These are phyloP conservation scores for Ctenopoma multispine DNA, from an alignment of 2,797 vertebrate species.

Conservation along the genomic window DNA sequence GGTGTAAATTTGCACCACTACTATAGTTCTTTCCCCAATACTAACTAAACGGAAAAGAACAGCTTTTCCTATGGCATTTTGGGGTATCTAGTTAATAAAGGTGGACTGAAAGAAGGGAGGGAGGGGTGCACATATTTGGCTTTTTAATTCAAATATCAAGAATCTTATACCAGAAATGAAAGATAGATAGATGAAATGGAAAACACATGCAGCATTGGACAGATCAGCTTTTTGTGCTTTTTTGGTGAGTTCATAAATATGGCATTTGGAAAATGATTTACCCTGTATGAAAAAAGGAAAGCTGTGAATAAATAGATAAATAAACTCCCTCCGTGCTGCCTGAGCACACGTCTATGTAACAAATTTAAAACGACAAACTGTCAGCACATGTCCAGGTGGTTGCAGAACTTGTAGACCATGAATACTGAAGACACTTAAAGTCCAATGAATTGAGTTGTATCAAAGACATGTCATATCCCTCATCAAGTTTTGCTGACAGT, in stretches of 20 bases:
- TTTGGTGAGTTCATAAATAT: conserved; percentile 26
- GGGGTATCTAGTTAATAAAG: too few species aligned
- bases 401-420: conserved; percentile 50
- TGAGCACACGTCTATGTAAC: conserved; percentile 34
- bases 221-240: conserved; percentile 12
- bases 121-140: too few species aligned
- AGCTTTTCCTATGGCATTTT: too few species aligned
- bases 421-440: conserved; percentile 61
- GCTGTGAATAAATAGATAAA: conserved; percentile 36
- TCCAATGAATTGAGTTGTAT: conserved; percentile 52
- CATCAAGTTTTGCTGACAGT: conserved; percentile 47
- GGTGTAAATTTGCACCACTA: too few species aligned
- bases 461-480: conserved; percentile 55
- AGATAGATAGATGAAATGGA: too few species aligned
- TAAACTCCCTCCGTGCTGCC: conserved; percentile 22
- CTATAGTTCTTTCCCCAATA: too few species aligned
- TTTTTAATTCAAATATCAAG: too few species aligned
- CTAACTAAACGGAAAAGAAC: too few species aligned
- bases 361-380: conserved; percentile 67
- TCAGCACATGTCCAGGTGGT: conserved; percentile 60
- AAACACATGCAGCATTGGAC: conserved; percentile 6
- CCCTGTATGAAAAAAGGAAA: conserved; percentile 1
- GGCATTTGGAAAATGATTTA: conserved; percentile 13
- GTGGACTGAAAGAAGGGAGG: too few species aligned
- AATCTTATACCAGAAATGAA: too few species aligned